Evolutionary conservation across 30 jellyfish, hydroid and myxozoan genomes (phyloP), one percentile per base, ranked within the genome.

Genomic region (Nemopilema nomurai): DNA sequence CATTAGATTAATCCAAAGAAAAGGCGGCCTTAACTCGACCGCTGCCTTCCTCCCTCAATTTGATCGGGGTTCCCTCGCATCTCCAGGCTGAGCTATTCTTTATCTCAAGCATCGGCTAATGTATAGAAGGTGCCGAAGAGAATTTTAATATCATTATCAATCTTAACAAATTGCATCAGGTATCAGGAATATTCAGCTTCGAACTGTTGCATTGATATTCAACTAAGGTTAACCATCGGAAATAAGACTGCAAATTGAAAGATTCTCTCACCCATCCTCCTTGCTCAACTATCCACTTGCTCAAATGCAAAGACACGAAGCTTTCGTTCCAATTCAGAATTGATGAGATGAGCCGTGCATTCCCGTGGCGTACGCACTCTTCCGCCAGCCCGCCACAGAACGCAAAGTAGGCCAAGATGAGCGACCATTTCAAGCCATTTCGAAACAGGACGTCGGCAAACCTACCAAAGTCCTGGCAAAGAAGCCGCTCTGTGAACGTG

Each of bases 351-450:
- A 81, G 31, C 19, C 91, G 74, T 13, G 90, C 80, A 49, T 79
- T 50, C 4, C 91, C 90, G 32, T 87, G 96, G 51, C 85, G 69
- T n/a, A 76, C 87, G 49, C 96, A 87, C 28, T 87, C 96, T 32
- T 76, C 88, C 30, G 90, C 96, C 18, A 87, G 85, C 29, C 86
- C 89, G 27, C 96, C 96, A 51, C 90, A 57, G 69, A 87, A 79
- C 22, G 96, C 89, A 49, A 69, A 87, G 20, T 62, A 79, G 17
- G 96, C 89, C 51, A 87, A 28, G 51, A 87, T 31, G 78, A 87
- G 49, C 50, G 96, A 71, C 96, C 91, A 87, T 51, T 79, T 87
- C 57, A 87, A 27, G 16, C 89, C 96, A 74, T 79, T 71, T 8
- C 32, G 76, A 73, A 87, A 87, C 21, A 87, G 79, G 62, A 74